phyloP scores from a whole-genome alignment of 2,113 vertebrate species.

The Agelaius phoeniceus region DNA sequence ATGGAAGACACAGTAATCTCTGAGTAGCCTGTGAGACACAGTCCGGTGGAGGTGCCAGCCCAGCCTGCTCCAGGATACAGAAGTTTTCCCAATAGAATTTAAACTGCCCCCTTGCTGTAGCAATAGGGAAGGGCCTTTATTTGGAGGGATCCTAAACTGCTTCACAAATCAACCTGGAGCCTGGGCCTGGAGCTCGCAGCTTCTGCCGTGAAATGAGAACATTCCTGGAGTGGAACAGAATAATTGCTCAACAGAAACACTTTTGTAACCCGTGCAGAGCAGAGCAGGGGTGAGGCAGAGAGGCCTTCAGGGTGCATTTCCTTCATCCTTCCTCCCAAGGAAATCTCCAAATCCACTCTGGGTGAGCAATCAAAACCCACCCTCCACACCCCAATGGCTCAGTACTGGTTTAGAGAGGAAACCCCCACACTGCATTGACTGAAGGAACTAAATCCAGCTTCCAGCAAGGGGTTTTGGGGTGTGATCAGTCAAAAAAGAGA shows the following conservation, averaged over 20 bases:
- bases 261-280: neutral
- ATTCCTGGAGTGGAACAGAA: neutral
- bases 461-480: neutral
- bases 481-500: neutral
- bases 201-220: neutral
- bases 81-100: neutral
- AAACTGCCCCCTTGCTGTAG: neutral
- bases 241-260: neutral
- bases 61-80: neutral
- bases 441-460: neutral
- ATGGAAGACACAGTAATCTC: neutral
- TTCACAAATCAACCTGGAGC: neutral
- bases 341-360: neutral
- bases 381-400: accelerated
- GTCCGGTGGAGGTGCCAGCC: neutral
- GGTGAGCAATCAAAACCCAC: neutral
- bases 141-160: neutral
- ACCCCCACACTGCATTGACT: neutral
- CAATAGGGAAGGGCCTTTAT: neutral
- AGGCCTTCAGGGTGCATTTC: neutral
- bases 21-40: neutral
- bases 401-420: neutral
- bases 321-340: neutral
- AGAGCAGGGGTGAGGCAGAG: neutral
- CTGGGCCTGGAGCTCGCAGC: neutral